Base-by-base conservation (phyloP, 1,140 invertebrate genomes). In the Drosophila sulfurigaster region DNA sequence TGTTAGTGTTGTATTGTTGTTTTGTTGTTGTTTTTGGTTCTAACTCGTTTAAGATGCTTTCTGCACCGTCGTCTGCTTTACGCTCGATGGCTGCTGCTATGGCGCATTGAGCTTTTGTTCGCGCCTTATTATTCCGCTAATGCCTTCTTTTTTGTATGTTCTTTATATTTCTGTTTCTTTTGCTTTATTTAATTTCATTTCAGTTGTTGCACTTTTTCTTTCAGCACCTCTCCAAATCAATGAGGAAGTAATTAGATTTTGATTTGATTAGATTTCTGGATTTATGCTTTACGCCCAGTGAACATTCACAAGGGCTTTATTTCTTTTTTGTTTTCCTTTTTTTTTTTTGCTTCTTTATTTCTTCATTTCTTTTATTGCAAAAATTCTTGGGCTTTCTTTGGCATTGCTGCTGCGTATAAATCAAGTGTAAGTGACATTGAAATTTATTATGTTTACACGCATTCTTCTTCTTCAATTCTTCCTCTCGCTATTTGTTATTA, bases 401-500 rank as follows among this genome's bases (percentile, higher is more conserved):
- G 32, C 8, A 13, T 28, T 51, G 63, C 63, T 69, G 10, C 13
- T 35, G 52, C 10, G 65, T 79, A 88, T 88, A 87, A 87, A 87
- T 88, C 83, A 88, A 87, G 80, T 87, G 85, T 83, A 88, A 87
- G 83, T 80, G 83, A 83, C 83, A 87, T 87, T 87, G 83, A 87
- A 87, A 87, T 88, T 83, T 88, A 87, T 88, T 79, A 75, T 75
- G 52, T 64, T 72, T 64, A 45, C 54, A 38, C 35, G 30, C 13
- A n/a, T 67, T 67, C 5, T 67, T 45, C 35, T 67, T 67, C 5
- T 67, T 45, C 35, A 13, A 2, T 35, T 81, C n/a, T 48, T 63
- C 30, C 28, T 43, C 25, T 52, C 16, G 48, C 28, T 16, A 7
- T 15, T 48, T 16, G 10, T 15, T 48, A 43, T 51, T 38, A 51